Percentiles rank a stretch among this genome's conserved stretches.
These are phyloP conservation scores for Lordiphosa mommai DNA, from an alignment of 1,140 invertebrate genomes.

Conservation along the genomic window DNA sequence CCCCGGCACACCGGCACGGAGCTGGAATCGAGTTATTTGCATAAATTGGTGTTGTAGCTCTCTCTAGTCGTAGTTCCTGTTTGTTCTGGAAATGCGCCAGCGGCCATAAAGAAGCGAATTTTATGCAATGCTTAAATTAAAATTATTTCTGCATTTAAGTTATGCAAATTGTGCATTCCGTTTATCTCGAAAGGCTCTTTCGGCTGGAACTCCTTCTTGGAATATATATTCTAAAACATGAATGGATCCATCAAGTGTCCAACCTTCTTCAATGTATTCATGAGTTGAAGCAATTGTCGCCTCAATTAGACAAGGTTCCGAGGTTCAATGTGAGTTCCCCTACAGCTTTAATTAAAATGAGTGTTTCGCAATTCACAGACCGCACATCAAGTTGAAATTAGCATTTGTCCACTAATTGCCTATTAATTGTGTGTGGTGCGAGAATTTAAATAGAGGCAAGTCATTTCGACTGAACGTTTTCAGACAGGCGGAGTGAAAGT, in stretches of 20 bases:
- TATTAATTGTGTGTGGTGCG: constrained; percentile 33
- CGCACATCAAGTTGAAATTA: constrained; percentile 38
- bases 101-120: constrained; percentile 56
- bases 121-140: constrained; percentile 67
- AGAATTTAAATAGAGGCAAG: constrained; percentile 34
- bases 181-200: constrained; percentile 30
- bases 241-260: constrained; percentile 2
- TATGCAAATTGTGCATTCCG: constrained; percentile 47
- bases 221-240: constrained; percentile 1
- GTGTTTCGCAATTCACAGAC: constrained; percentile 20
- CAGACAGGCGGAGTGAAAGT: neutral
- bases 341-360: constrained; percentile 16
- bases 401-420: constrained; percentile 55
- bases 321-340: constrained; percentile 11
- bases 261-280: constrained; percentile 24
- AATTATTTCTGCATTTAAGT: constrained; percentile 61
- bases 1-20: neutral
- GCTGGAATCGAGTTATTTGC: constrained; percentile 42
- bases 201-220: neutral
- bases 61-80: neutral
- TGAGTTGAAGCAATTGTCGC: constrained; percentile 27
- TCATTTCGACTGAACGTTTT: neutral
- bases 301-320: constrained; percentile 32
- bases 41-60: constrained; percentile 42
- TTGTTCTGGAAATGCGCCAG: constrained; percentile 7